Conservation (phyloP, 2,888 invertebrate genomes). For the Hartigia nigra region DNA sequence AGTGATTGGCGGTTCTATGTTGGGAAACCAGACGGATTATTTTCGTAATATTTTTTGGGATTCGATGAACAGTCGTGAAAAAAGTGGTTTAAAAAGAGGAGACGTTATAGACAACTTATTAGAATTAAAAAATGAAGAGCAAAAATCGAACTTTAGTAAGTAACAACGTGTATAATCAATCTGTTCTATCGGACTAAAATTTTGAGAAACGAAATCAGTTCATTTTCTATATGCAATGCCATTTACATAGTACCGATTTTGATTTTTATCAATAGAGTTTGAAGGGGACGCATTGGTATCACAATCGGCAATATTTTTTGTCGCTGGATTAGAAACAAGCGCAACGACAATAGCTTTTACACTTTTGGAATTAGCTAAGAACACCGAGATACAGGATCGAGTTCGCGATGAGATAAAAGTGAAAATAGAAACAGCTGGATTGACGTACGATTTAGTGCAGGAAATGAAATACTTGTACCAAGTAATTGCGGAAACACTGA, state of each 20-base stretch:
- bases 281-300: slow-evolving; percentile 49
- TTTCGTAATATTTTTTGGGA: slow-evolving; percentile 54
- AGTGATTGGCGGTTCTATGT: slow-evolving; percentile 21
- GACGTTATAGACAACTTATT: slow-evolving; percentile 52
- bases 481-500: slow-evolving; percentile 49
- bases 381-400: slow-evolving; percentile 46
- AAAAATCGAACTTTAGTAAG: slow-evolving; percentile 43
- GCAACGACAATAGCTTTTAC: slow-evolving; percentile 44
- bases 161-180: slow-evolving; percentile 7
- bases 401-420: slow-evolving; percentile 41
- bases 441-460: slow-evolving; percentile 47
- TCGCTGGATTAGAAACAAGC: slow-evolving; percentile 52
- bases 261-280: slow-evolving; percentile 34
- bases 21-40: slow-evolving; percentile 38
- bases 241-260: background rate
- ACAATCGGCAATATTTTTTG: slow-evolving; percentile 51
- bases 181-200: background rate
- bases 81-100: slow-evolving; percentile 43
- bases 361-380: slow-evolving; percentile 47
- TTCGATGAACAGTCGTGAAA: slow-evolving; percentile 47
- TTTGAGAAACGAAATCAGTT: background rate
- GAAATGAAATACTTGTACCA: slow-evolving; percentile 53
- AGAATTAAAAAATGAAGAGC: slow-evolving; percentile 44
- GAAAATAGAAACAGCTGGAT: slow-evolving; percentile 26
- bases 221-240: background rate